phyloP scores from a whole-genome alignment of 1,140 invertebrate genomes.

The Lordiphosa mommai region DNA sequence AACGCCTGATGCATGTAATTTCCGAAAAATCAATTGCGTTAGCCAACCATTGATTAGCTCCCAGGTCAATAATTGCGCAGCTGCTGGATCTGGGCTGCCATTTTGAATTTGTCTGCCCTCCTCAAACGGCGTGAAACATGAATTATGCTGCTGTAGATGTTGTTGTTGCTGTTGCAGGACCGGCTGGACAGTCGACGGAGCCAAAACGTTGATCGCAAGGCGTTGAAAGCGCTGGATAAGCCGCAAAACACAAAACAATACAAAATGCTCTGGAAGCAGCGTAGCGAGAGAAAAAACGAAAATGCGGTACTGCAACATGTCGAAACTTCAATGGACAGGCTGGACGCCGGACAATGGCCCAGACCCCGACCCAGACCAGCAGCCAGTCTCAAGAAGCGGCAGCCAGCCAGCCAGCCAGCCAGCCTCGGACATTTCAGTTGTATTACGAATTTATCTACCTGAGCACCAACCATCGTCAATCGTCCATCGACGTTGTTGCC shows the following conservation, averaged over 20 bases:
- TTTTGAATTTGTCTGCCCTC: constrained; percentile 51
- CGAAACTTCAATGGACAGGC: constrained; percentile 34
- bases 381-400: constrained; percentile 10
- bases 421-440: constrained; percentile 47
- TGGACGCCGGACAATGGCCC: constrained; percentile 25
- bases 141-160: constrained; percentile 50
- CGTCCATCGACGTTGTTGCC: constrained; percentile 53
- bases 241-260: constrained; percentile 60
- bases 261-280: constrained; percentile 48
- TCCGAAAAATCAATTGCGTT: constrained; percentile 35
- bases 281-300: constrained; percentile 16
- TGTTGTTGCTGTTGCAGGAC: constrained; percentile 6
- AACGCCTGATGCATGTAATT: constrained; percentile 24
- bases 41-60: constrained; percentile 51
- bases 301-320: constrained; percentile 44
- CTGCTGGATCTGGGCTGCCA: constrained; percentile 40
- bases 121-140: constrained; percentile 57
- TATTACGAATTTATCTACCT: constrained; percentile 75
- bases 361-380: constrained; percentile 16
- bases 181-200: neutral
- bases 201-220: constrained; percentile 43
- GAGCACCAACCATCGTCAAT: constrained; percentile 73
- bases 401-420: neutral
- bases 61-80: constrained; percentile 44
- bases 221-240: constrained; percentile 69